Percentiles rank a stretch among this genome's conserved stretches.
Evolutionary conservation across 2,113 vertebrate species (phyloP).

Genomic region (Macaca nemestrina): DNA sequence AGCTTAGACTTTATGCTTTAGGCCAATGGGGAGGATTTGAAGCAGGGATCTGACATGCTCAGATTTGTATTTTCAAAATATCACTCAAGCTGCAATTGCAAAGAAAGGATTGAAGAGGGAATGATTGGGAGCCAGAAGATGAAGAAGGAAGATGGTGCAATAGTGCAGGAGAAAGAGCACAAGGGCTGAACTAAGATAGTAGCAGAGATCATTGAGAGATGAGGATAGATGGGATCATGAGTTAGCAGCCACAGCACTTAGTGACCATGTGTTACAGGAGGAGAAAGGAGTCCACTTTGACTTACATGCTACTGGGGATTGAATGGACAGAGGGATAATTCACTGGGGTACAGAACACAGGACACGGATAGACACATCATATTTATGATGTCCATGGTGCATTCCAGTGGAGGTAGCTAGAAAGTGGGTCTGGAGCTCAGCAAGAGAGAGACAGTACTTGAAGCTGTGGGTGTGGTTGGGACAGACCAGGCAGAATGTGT

Average conservation of each 20-base stretch:
- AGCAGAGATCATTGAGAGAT: not conserved
- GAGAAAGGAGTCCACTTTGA: not conserved
- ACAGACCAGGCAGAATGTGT: not conserved
- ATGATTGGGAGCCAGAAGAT: not conserved
- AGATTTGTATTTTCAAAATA: slow-evolving; percentile 34
- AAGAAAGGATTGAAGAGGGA: not conserved
- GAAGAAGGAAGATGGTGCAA: not conserved
- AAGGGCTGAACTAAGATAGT: not conserved
- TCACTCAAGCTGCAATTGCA: not conserved
- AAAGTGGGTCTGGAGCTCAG: not conserved
- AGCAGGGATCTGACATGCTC: not conserved
- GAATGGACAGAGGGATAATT: not conserved
- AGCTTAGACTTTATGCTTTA: not conserved
- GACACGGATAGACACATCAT: not conserved
- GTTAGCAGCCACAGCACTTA: not conserved
- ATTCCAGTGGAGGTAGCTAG: not conserved
- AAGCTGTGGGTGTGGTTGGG: not conserved
- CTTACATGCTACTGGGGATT: not conserved
- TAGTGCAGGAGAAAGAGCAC: not conserved
- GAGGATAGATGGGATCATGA: not conserved
- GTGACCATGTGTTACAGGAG: not conserved
- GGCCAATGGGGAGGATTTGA: not conserved
- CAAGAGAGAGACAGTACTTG: not conserved
- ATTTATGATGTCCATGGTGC: not conserved
- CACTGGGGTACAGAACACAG: not conserved